These are phyloP conservation scores for Tubulanus polymorphus DNA, from an alignment of 2,888 invertebrate species.

Conservation along the genomic window DNA sequence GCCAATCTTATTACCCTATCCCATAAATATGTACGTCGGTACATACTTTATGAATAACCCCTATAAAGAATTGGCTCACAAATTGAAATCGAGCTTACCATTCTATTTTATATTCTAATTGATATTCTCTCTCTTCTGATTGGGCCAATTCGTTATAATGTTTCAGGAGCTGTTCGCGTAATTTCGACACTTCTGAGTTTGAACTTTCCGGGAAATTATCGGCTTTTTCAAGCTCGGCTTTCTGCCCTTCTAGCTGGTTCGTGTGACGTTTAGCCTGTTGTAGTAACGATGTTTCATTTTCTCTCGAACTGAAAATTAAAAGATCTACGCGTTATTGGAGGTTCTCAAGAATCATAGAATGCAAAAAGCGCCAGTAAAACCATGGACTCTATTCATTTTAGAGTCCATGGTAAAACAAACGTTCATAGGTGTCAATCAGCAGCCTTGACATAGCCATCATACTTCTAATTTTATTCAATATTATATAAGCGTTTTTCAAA, in stretches of 20 bases:
- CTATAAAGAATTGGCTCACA: too few relatives aligned
- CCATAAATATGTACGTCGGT: too few relatives aligned
- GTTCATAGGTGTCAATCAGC: too few relatives aligned
- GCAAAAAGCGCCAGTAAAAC: not conserved
- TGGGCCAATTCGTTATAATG: slow-evolving; percentile 48
- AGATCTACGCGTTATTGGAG: not conserved
- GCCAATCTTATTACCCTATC: too few relatives aligned
- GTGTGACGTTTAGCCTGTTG: slow-evolving; percentile 43
- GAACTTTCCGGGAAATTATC: slow-evolving; percentile 50
- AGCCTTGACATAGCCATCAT: too few relatives aligned
- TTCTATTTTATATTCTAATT: slow-evolving; percentile 51
- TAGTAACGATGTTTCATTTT: slow-evolving; percentile 43
- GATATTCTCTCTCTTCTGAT: slow-evolving; percentile 48
- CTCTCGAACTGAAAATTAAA: slow-evolving; percentile 35
- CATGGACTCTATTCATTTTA: too few relatives aligned
- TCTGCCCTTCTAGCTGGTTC: slow-evolving; percentile 39
- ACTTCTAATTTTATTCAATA: too few relatives aligned
- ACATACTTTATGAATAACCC: too few relatives aligned
- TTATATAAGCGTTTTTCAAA: not conserved
- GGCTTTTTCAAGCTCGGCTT: slow-evolving; percentile 44
- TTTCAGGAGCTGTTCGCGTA: slow-evolving; percentile 47
- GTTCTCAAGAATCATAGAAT: not conserved
- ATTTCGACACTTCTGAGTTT: slow-evolving; percentile 47
- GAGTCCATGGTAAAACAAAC: too few relatives aligned
- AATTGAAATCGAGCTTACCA: too few relatives aligned